Evolutionary conservation across 2,113 vertebrate species (phyloP).

Genomic region (Paramisgurnus dabryanus): DNA sequence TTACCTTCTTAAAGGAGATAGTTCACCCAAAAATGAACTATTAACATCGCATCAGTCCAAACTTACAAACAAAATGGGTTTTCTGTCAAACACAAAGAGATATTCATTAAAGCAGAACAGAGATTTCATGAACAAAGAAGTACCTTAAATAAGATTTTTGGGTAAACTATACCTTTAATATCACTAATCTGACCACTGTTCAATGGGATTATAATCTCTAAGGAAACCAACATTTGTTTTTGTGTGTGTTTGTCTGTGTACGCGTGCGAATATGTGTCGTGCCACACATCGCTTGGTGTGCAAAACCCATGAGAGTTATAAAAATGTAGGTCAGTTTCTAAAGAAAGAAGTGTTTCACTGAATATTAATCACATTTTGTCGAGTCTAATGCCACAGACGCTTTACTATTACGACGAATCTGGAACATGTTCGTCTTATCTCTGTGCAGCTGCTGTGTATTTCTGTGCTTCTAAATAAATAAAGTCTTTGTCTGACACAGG

Average conservation of each 20-base stretch:
- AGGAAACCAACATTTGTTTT: conserved; percentile 17
- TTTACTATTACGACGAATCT: conserved; percentile 28
- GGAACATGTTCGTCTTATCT: conserved; percentile 50
- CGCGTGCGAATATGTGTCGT: not conserved
- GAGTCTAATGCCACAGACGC: conserved; percentile 23
- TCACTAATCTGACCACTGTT: conserved; percentile 9
- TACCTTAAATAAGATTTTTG: not conserved
- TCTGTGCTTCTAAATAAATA: conserved; percentile 71
- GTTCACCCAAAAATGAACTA: not conserved
- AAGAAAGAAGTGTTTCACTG: conserved; percentile 26
- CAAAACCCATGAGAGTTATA: conserved; percentile 48
- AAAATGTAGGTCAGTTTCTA: conserved; percentile 43
- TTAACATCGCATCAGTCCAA: not conserved
- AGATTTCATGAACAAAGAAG: too few relatives aligned
- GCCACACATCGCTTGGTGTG: conserved; percentile 27
- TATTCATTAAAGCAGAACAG: not conserved
- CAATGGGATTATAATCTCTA: conserved; percentile 6
- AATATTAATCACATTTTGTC: conserved; percentile 28
- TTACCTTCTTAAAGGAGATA: not conserved
- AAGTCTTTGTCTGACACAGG: conserved; percentile 58
- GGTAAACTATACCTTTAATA: not conserved
- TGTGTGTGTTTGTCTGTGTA: not conserved
- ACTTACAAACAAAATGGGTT: not conserved
- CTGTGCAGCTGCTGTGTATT: conserved; percentile 66
- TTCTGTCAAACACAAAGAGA: not conserved